Base-by-base conservation (phyloP, 1,140 invertebrate species). In the Heliconius hermathena region DNA sequence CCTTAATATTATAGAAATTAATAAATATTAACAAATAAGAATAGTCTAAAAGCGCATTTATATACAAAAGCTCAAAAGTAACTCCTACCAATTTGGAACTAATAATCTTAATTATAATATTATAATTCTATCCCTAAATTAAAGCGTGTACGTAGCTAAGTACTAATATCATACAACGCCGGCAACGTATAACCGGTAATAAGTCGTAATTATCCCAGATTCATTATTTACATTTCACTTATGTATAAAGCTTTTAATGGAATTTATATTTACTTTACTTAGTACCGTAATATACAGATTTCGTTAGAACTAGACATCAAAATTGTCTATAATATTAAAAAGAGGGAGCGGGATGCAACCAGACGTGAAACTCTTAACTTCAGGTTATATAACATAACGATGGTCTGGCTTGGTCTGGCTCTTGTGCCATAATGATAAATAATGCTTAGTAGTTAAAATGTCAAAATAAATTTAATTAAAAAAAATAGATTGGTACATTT, bases 171-270 rank as follows among this genome's bases (percentile, higher is more conserved):
- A 66, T 66, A 77, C 76, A 71, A 79, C 60, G 26, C 46, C 70
- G 71, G 70, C 38, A 57, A 80, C 76, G 85, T 85, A 74, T 83
- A 85, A 91, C 88, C 84, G 82, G 88, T 94, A 94, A 86, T 94
- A 94, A 94, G 92, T 94, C 92, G 92, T 94, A 94, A 92, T 91
- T 92, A 94, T 94, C 92, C 92, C 92, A 89, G 90, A 87, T 92
- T 91, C 87, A 84, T 80, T 91, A 92, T 94, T 74, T 94, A 92
- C 91, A 94, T 87, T 52, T 85, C 82, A 76, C 87, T 91, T 91
- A 91, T 76, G 49, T 73, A 78, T 84, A 85, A 75, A 66, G 54
- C 54, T 76, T 76, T 66, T 20, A 36, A 41, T 36, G 38, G 33
- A 38, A 72, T 41, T 38, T 66, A 66, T 22, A 29, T 66, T 60